A percentile compares a stretch with the other conserved stretches of the same genome.
These are phyloP conservation scores for Periophthalmus magnuspinnatus DNA, from an alignment of 2,797 vertebrate genomes.

Conservation along the genomic window DNA sequence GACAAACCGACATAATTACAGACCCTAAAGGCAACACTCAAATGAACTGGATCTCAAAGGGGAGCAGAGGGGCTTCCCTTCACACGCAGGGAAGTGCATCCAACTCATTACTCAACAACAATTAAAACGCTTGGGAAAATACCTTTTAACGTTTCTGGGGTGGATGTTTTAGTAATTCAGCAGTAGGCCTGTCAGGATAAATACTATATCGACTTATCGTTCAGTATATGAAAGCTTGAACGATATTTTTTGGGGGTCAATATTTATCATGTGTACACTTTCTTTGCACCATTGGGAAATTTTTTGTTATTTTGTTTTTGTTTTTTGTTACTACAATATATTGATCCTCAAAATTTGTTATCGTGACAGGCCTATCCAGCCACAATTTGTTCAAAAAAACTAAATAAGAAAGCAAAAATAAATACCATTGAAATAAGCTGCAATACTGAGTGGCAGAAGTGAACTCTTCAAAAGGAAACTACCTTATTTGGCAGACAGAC, in stretches of 20 bases:
- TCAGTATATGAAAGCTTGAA: no score
- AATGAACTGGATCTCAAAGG: constrained; percentile 20
- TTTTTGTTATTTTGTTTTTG: no score
- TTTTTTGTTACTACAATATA: no score
- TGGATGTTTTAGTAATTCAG: constrained; percentile 3
- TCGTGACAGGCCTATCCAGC: neutral
- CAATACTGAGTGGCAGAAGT: neutral
- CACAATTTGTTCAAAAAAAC: neutral
- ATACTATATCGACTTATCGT: no score
- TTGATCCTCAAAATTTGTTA: no score
- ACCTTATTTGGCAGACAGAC: neutral
- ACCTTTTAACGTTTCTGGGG: constrained; percentile 15
- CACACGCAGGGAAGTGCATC: constrained; percentile 28
- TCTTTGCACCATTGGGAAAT: no score
- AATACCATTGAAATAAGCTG: no score
- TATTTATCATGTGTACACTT: no score
- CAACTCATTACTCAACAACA: constrained; percentile 3
- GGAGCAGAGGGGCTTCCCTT: constrained; percentile 40
- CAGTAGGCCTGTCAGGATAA: no score
- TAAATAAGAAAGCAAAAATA: constrained; percentile 9
- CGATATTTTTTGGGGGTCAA: no score
- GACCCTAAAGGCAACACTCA: constrained; percentile 10
- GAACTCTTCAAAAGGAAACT: neutral
- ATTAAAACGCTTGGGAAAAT: constrained; percentile 19
- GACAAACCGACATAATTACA: constrained; percentile 52